Conservation (phyloP, 2,797 vertebrate species). For the Denticeps clupeoides region DNA sequence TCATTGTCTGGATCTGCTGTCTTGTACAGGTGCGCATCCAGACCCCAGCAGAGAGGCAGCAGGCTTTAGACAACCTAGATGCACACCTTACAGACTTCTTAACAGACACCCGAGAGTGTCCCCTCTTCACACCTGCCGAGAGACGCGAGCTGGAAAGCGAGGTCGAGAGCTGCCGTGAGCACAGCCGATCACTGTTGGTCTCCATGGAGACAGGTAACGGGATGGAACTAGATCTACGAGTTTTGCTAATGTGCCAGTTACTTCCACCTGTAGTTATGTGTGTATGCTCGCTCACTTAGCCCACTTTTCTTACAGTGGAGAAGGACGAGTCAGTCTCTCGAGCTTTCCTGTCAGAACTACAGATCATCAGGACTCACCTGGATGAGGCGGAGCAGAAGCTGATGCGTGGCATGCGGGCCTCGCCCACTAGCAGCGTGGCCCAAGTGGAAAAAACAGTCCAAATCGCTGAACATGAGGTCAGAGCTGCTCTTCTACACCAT, state of each 20-base stretch:
- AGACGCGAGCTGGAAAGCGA: slow-evolving; percentile 73
- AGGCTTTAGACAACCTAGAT: slow-evolving; percentile 72
- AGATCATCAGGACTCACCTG: slow-evolving; percentile 67
- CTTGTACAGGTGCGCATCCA: slow-evolving; percentile 65
- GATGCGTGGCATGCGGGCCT: slow-evolving; percentile 61
- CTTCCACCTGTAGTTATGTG: not conserved
- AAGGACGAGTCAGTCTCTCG: slow-evolving; percentile 82
- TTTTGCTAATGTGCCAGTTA: too few relatives aligned
- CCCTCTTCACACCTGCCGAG: slow-evolving; percentile 72
- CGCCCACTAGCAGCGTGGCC: slow-evolving; percentile 47
- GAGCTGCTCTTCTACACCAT: slow-evolving; percentile 17
- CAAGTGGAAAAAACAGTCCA: slow-evolving; percentile 60
- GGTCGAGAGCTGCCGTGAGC: slow-evolving; percentile 69
- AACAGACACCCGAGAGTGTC: slow-evolving; percentile 80
- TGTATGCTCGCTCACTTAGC: not conserved
- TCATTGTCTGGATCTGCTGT: not conserved
- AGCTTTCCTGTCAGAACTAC: slow-evolving; percentile 79
- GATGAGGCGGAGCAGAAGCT: slow-evolving; percentile 77
- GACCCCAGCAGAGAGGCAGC: slow-evolving; percentile 69
- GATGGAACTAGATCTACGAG: not conserved
- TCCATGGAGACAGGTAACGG: slow-evolving; percentile 81
- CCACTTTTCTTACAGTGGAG: slow-evolving; percentile 62
- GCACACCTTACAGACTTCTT: slow-evolving; percentile 80
- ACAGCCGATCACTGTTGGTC: slow-evolving; percentile 72
- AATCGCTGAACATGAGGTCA: slow-evolving; percentile 84